These are phyloP conservation scores for Hemiscyllium ocellatum DNA, from an alignment of 2,113 vertebrate species.

Conservation along the genomic window DNA sequence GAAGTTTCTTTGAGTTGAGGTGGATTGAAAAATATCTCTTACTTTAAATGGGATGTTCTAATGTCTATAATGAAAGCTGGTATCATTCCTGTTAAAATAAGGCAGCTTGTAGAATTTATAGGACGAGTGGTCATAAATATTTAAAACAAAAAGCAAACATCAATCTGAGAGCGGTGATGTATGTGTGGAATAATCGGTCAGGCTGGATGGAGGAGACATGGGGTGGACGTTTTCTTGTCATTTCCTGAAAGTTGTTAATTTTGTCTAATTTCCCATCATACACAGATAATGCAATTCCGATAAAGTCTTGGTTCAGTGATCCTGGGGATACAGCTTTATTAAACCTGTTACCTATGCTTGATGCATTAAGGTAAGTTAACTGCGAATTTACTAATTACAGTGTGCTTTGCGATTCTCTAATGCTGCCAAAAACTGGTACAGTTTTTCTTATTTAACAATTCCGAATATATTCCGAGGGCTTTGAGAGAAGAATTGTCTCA, in stretches of 20 bases:
- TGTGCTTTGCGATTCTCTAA: background rate
- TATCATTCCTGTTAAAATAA: background rate
- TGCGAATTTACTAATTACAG: background rate
- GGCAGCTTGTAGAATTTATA: too few species aligned
- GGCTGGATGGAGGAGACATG: background rate
- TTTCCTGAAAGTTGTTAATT: background rate
- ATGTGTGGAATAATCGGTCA: background rate
- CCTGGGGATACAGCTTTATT: conserved; percentile 88
- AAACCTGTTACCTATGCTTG: conserved; percentile 86
- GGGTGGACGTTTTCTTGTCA: background rate
- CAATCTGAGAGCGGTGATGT: background rate
- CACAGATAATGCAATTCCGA: conserved; percentile 86
- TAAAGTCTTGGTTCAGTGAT: conserved; percentile 92
- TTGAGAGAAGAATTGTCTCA: background rate
- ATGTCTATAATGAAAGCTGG: background rate
- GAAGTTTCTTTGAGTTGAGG: background rate
- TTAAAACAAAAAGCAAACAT: background rate
- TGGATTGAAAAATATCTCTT: background rate
- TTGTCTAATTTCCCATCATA: background rate
- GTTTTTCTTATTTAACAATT: background rate
- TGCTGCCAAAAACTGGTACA: background rate
- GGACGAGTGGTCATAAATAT: background rate
- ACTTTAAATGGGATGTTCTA: background rate
- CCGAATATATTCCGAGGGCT: background rate
- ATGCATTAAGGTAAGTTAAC: conserved; percentile 74